Evolutionary conservation across 2,113 vertebrate genomes (phyloP).

Genomic region (Lophius piscatorius): DNA sequence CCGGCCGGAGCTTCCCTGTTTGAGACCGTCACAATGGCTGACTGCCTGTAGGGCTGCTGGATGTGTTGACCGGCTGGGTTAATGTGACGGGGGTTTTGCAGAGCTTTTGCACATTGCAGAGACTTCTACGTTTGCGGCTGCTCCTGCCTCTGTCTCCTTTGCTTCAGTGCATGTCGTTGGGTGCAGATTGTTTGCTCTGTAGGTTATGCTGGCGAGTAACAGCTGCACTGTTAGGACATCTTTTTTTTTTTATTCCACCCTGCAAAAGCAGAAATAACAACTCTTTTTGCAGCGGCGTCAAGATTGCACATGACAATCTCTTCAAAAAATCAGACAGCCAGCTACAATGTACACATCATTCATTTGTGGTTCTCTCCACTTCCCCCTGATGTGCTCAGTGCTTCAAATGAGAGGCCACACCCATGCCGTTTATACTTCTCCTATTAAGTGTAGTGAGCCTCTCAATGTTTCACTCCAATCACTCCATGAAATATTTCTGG

Average conservation of each 20-base stretch:
- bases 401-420: constrained; percentile 74
- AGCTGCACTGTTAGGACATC: constrained; percentile 23
- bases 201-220: constrained; percentile 3
- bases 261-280: constrained; percentile 38
- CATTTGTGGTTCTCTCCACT: constrained; percentile 55
- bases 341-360: constrained; percentile 1
- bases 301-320: background rate
- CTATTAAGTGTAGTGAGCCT: constrained; percentile 29
- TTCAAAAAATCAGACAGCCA: constrained; percentile 12
- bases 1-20: constrained; percentile 10
- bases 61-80: constrained; percentile 26
- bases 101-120: constrained; percentile 41
- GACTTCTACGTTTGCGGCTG: constrained; percentile 9
- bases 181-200: constrained; percentile 42
- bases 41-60: constrained; percentile 5
- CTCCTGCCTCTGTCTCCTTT: constrained; percentile 35
- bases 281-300: background rate
- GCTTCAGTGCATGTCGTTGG: constrained; percentile 45
- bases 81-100: too few species aligned
- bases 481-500: background rate
- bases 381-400: constrained; percentile 60
- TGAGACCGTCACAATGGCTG: constrained; percentile 1
- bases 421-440: constrained; percentile 62
- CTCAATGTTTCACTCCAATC: constrained; percentile 21
- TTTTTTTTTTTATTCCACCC: constrained; percentile 25